Conservation (phyloP, 2,888 invertebrate genomes). For the Netelia melanura region DNA sequence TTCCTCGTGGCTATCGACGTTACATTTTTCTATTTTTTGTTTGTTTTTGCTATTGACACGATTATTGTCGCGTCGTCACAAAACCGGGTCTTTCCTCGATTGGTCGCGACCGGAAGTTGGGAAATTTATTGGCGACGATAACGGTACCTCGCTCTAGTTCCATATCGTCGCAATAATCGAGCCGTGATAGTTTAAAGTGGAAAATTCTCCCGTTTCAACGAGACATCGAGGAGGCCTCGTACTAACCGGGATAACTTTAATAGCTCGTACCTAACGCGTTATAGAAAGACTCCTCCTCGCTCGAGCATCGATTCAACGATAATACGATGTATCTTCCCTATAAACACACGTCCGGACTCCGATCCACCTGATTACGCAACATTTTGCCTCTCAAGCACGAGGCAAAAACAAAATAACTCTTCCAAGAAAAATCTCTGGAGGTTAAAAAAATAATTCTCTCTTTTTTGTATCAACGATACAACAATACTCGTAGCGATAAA, state of each 20-base stretch:
- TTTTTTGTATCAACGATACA: no score
- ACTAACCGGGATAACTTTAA: conserved; percentile 4
- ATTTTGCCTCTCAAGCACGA: not conserved
- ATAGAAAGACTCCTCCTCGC: not conserved
- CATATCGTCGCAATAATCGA: conserved; percentile 19
- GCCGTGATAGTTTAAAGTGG: conserved; percentile 39
- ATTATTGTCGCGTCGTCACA: not conserved
- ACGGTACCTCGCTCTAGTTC: not conserved
- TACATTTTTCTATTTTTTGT: not conserved
- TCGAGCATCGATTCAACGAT: conserved; percentile 10
- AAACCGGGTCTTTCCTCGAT: not conserved
- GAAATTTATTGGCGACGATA: conserved; percentile 17
- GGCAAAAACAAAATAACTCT: not conserved
- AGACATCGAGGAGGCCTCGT: not conserved
- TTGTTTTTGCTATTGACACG: no score
- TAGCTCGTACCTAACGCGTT: not conserved
- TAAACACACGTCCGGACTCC: not conserved
- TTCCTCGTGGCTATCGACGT: not conserved
- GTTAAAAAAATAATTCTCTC: not conserved
- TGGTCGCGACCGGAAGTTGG: conserved; percentile 21
- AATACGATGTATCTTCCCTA: conserved; percentile 35
- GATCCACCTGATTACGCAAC: not conserved
- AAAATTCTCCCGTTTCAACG: conserved; percentile 27
- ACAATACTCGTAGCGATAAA: not conserved
- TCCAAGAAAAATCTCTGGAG: not conserved